Evolutionary conservation across 2,113 vertebrate genomes (phyloP), one percentile per base, ranked within the genome.

Genomic region (Telmatochromis brachygnathus): DNA sequence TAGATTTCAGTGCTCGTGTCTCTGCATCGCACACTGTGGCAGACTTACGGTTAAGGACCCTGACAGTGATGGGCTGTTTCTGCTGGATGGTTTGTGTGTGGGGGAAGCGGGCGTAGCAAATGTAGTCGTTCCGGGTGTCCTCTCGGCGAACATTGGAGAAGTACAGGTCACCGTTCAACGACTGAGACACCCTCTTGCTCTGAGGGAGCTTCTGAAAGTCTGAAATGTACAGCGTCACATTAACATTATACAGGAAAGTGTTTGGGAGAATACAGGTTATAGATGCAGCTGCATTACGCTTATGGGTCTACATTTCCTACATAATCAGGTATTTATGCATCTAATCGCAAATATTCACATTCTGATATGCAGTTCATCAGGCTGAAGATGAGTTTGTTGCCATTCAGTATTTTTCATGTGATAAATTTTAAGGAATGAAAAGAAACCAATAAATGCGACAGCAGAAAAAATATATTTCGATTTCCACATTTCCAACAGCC

Each of bases 11-110:
- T 23, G n/a, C 21, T 54, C 23, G 37, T n/a, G 23, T 30, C 11
- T 70, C 5, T 15, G 53, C 11, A 10, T 49, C 77, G 23, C 47
- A 28, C 39, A 45, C 30, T n/a, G 14, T 30, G 26, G 51, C 19
- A 87, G 84, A 97, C 98, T 96, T 97, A 99, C 99, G 96, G 96
- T 96, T 97, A 92, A 98, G 86, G 91, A 99, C 98, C 89, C 95
- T 98, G 87, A 99, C 96, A 85, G 96, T 97, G 95, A 99, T 99
- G 42, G 99, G 99, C 85, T 99, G 99, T 86, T 99, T 99, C 96
- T 99, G 99, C 88, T 99, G 99, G 94, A 99, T 99, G 88, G 99
- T 99, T 94, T 99, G 98, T 0, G 99, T 99, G 91, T 99, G 97
- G 39, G 98, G 98, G 97, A 99, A 99, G 91, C 99, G 97, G 81